Evolutionary conservation across 2,797 vertebrate species (phyloP).

Genomic region (Chaenodraco wilsoni): DNA sequence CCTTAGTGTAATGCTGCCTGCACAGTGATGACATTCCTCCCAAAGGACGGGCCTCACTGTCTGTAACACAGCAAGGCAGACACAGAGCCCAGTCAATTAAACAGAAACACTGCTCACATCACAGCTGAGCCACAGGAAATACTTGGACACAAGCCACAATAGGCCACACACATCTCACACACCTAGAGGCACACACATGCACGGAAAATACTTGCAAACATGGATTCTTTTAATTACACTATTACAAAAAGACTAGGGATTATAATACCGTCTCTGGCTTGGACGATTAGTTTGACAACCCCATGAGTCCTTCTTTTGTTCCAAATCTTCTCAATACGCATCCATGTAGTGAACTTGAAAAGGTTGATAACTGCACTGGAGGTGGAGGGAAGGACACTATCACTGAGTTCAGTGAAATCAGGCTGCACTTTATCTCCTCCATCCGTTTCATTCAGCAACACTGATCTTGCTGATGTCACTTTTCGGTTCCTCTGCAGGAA

Average conservation of each 20-base stretch:
- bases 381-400: slow-evolving; percentile 2
- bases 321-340: slow-evolving; percentile 28
- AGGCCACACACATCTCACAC: slow-evolving; percentile 9
- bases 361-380: neutral
- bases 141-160: slow-evolving; percentile 33
- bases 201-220: neutral
- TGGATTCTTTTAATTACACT: slow-evolving; percentile 21
- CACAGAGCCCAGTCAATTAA: slow-evolving; percentile 61
- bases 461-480: slow-evolving; percentile 12
- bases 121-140: slow-evolving; percentile 47
- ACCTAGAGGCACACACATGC: slow-evolving; percentile 3
- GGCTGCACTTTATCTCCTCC: slow-evolving; percentile 1
- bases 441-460: slow-evolving; percentile 23
- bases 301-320: slow-evolving; percentile 10
- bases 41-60: slow-evolving; percentile 53
- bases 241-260: slow-evolving; percentile 16
- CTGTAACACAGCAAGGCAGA: slow-evolving; percentile 52
- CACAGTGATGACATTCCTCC: slow-evolving; percentile 53
- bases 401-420: slow-evolving; percentile 1
- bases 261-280: slow-evolving; percentile 5
- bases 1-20: slow-evolving; percentile 51
- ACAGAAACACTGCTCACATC: slow-evolving; percentile 44
- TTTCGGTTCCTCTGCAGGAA: slow-evolving; percentile 1
- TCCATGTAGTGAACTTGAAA: slow-evolving; percentile 26
- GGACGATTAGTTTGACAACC: slow-evolving; percentile 17